These are phyloP conservation scores for Corythoichthys intestinalis DNA, from an alignment of 2,113 vertebrate genomes.

Conservation along the genomic window DNA sequence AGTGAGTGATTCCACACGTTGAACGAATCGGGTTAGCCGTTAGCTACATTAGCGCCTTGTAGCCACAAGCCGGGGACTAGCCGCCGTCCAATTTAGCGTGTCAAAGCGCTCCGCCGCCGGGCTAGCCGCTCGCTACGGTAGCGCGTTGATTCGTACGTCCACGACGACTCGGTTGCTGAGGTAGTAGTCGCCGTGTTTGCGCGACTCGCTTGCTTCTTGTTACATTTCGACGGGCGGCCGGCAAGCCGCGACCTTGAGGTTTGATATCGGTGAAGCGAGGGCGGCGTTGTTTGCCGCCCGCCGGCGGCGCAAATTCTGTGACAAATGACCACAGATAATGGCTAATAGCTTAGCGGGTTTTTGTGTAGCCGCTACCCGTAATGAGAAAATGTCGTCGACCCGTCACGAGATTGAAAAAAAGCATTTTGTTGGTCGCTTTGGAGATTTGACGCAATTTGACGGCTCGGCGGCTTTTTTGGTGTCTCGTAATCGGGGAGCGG, in stretches of 20 bases:
- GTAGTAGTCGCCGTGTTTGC: constrained; percentile 1
- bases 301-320: background rate
- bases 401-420: background rate
- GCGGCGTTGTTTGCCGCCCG: background rate
- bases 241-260: background rate
- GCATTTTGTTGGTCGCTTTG: background rate
- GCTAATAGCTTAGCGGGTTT: background rate
- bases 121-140: background rate
- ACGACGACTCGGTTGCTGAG: background rate
- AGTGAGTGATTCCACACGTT: constrained; percentile 2
- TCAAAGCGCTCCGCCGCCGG: background rate
- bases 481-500: background rate
- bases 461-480: background rate
- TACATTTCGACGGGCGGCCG: background rate
- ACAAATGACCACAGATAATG: background rate
- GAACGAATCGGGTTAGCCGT: background rate
- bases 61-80: background rate
- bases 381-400: background rate
- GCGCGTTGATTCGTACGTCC: background rate
- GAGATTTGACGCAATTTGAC: background rate
- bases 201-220: background rate
- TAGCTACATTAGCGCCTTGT: background rate
- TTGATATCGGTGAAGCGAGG: background rate
- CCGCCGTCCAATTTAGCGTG: background rate
- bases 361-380: background rate